Evolutionary conservation across 2,888 invertebrate species (phyloP).

Genomic region (Philhelius pedissequus): DNA sequence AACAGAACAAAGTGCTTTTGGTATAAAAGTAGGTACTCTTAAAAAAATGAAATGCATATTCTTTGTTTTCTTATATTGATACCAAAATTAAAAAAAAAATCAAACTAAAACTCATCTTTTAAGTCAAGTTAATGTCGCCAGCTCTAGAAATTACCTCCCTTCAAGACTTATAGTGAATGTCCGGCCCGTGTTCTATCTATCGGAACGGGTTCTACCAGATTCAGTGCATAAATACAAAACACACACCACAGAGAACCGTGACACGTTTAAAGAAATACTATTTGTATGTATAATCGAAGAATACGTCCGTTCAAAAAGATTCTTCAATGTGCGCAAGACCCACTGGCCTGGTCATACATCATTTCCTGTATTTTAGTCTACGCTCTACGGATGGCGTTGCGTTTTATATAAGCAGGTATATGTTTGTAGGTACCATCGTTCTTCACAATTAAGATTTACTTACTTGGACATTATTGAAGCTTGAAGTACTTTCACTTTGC

Average conservation of each 20-base stretch:
- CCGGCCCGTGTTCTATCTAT: slow-evolving; percentile 32
- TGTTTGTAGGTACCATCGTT: background rate
- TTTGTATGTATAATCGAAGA: slow-evolving; percentile 7
- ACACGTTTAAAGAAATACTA: slow-evolving; percentile 1
- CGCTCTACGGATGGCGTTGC: background rate
- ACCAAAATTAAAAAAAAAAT: slow-evolving; percentile 10
- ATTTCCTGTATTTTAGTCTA: slow-evolving; percentile 41
- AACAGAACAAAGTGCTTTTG: background rate
- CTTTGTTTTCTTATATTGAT: background rate
- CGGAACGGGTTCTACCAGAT: slow-evolving; percentile 59
- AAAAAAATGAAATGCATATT: slow-evolving; percentile 1
- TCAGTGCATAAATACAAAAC: slow-evolving; percentile 45
- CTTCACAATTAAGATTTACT: slow-evolving; percentile 5
- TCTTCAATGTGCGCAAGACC: slow-evolving; percentile 39
- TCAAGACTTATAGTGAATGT: slow-evolving; percentile 20
- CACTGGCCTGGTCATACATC: slow-evolving; percentile 65
- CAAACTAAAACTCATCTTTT: slow-evolving; percentile 41
- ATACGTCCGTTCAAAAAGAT: slow-evolving; percentile 5
- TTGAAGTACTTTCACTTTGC: slow-evolving; percentile 48
- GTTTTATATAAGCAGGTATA: background rate
- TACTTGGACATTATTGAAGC: slow-evolving; percentile 1
- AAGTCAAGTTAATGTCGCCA: background rate
- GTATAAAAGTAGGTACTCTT: too few species aligned
- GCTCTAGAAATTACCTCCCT: background rate
- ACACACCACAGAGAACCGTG: background rate